Base-by-base conservation (phyloP, 2,888 invertebrate species). In the Cataglyphis livida region DNA sequence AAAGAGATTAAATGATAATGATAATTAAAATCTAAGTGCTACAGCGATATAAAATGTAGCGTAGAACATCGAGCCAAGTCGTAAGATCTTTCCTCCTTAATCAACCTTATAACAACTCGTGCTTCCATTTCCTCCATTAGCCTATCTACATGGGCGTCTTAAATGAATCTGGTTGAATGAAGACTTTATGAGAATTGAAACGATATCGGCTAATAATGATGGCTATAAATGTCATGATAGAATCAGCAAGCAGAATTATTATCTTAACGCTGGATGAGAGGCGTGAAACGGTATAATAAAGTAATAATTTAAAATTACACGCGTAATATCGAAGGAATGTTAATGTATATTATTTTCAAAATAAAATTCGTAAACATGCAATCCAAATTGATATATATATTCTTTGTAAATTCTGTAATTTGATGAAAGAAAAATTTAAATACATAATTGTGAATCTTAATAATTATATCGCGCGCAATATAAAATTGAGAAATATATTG, bases 171-270 rank as follows among this genome's bases (percentile, higher is more conserved):
- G 89, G 90, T 91, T 91, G 92, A 93, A 93, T 86, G 92, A 94
- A 93, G 92, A 93, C 92, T 93, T 94, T 93, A 93, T 91, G 92
- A 92, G 91, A 91, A 91, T 91, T 90, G 90, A 92, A 92, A 91
- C 91, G 92, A 92, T 93, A 93, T 93, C 92, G 92, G 93, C 93
- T 93, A 93, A 94, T 94, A 94, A 94, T 93, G 92, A 94, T 92
- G 93, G 93, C 93, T 94, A 93, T 94, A 94, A 94, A 94, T 92
- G 94, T 94, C 94, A 92, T 90, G 94, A 94, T 93, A 94, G 93
- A 93, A 94, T 94, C 94, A 94, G 92, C 94, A 92, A 91, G 90
- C 90, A 88, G 92, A 94, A 93, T 94, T 94, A 94, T 92, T 91
- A 93, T 92, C 92, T 90, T 93, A 92, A 92, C 89, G 89, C 89